Evolutionary conservation across 2,888 invertebrate genomes (phyloP).

Genomic region (Epirrhoe alternata): DNA sequence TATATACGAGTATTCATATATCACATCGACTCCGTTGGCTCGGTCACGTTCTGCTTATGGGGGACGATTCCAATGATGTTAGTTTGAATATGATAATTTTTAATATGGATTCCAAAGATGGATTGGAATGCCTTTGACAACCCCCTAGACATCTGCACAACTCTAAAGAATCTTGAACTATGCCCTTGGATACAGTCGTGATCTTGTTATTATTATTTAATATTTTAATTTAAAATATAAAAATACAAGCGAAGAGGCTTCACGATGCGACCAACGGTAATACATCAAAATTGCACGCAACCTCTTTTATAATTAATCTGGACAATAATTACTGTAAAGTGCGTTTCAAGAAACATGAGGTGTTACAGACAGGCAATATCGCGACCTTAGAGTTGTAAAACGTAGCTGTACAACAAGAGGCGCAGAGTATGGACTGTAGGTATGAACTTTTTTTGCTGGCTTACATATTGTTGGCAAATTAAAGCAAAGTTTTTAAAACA

Average conservation of each 20-base stretch:
- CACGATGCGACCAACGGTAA: constrained; percentile 39
- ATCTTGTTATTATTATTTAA: not conserved
- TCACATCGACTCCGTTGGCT: too few relatives aligned
- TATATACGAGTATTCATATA: too few relatives aligned
- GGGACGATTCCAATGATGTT: too few relatives aligned
- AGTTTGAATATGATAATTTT: too few relatives aligned
- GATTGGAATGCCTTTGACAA: too few relatives aligned
- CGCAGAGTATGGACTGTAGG: not conserved
- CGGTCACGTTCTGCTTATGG: too few relatives aligned
- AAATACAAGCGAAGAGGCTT: constrained; percentile 32
- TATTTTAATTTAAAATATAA: constrained; percentile 15
- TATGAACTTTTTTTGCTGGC: not conserved
- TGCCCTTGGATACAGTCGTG: too few relatives aligned
- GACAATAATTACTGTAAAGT: constrained; percentile 46
- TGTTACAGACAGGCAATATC: constrained; percentile 47
- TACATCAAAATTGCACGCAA: constrained; percentile 42
- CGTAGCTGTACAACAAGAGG: not conserved
- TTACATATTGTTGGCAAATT: not conserved
- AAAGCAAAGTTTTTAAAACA: not conserved
- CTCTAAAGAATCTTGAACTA: too few relatives aligned
- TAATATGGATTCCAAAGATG: too few relatives aligned
- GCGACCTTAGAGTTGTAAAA: constrained; percentile 17
- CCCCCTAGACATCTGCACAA: too few relatives aligned
- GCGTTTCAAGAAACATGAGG: constrained; percentile 41
- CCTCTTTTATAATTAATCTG: constrained; percentile 46